phyloP scores from a whole-genome alignment of 2,797 vertebrate species.

The Phoeniculus purpureus region DNA sequence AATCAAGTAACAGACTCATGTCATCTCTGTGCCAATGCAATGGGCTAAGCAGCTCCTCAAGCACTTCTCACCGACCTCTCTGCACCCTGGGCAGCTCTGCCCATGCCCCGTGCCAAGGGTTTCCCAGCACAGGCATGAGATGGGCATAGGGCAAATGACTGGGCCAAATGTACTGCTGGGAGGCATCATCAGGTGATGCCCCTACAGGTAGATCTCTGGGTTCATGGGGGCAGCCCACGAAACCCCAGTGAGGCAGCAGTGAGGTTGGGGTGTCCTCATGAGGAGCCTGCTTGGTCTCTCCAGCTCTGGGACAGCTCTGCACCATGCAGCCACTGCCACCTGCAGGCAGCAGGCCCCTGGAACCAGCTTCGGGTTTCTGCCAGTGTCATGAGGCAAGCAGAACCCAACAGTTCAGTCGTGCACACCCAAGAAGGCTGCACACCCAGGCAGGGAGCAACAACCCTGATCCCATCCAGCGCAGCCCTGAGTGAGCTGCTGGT shows the following conservation, averaged over 20 bases:
- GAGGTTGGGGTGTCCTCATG: neutral
- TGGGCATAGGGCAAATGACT: too few relatives aligned
- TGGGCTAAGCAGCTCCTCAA: too few relatives aligned
- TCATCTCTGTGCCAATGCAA: too few relatives aligned
- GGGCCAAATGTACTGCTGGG: too few relatives aligned
- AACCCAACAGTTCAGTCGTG: too few relatives aligned
- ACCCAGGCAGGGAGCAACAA: fast-evolving
- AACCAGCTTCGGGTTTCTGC: neutral
- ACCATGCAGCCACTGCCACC: conserved; percentile 21
- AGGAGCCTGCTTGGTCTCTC: fast-evolving
- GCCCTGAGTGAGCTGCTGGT: fast-evolving
- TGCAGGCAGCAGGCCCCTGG: neutral
- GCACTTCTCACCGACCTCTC: too few relatives aligned
- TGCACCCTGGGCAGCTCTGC: too few relatives aligned
- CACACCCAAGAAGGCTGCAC: too few relatives aligned
- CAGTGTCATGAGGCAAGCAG: neutral
- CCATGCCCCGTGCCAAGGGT: too few relatives aligned
- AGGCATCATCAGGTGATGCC: too few relatives aligned
- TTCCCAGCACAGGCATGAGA: too few relatives aligned
- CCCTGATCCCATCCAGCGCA: neutral
- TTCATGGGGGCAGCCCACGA: neutral
- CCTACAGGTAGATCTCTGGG: neutral
- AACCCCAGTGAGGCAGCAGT: fast-evolving
- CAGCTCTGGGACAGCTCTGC: neutral
- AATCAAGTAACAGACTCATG: too few relatives aligned